Percentiles rank a stretch among this genome's conserved stretches.
Conservation (phyloP, 2,797 vertebrate genomes). For the Pseudocheirus occidentalis region DNA sequence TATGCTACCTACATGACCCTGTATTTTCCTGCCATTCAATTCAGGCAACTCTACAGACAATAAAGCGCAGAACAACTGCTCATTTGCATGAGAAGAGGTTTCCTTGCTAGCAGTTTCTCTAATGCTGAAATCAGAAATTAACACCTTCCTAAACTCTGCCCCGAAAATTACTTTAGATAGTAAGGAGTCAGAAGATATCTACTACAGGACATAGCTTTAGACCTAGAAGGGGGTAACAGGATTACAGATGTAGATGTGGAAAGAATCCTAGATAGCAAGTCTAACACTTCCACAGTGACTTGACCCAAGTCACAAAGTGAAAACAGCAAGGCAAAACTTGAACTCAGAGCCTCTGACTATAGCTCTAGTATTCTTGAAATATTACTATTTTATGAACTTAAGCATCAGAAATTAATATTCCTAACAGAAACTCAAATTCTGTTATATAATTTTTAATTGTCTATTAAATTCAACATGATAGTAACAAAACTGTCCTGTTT, state of each 20-base stretch:
- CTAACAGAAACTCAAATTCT: no score
- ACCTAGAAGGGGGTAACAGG: neutral
- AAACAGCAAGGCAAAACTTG: neutral
- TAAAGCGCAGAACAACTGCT: neutral
- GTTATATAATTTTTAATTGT: no score
- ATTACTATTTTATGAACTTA: neutral
- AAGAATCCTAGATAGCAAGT: neutral
- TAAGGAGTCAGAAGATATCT: neutral
- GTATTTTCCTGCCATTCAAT: neutral
- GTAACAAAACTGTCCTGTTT: no score
- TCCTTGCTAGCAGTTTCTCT: neutral
- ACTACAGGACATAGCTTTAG: neutral
- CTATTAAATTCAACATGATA: no score
- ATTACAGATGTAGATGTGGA: neutral
- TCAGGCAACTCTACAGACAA: neutral
- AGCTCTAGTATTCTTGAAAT: neutral
- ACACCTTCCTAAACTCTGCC: no score
- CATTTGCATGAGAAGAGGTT: neutral
- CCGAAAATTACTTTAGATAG: neutral
- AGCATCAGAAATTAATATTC: no score
- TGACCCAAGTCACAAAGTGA: neutral
- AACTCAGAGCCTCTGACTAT: slow-evolving; percentile 2
- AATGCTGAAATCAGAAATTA: neutral
- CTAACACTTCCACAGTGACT: neutral
- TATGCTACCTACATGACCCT: neutral